Conservation (phyloP, 2,888 invertebrate species). For the Drosophila ezoana region DNA sequence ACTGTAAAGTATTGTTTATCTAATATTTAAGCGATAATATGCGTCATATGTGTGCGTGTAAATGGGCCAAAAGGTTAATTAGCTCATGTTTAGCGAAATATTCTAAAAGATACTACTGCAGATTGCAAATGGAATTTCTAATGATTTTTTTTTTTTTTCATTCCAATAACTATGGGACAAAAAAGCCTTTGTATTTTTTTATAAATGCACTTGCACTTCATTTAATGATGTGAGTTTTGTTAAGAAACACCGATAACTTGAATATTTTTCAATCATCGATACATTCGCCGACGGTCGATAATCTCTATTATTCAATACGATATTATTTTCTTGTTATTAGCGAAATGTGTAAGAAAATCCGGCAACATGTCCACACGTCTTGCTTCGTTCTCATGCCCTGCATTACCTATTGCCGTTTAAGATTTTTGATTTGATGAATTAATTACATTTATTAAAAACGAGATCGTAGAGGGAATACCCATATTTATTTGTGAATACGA, state of each 20-base stretch:
- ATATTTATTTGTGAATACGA: too few relatives aligned
- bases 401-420: too few relatives aligned
- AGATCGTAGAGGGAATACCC: neutral
- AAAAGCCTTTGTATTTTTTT: constrained; percentile 24
- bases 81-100: constrained; percentile 8
- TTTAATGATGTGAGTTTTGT: constrained; percentile 10
- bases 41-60: constrained; percentile 5
- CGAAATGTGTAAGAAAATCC: too few relatives aligned
- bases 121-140: neutral
- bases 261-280: neutral
- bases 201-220: constrained; percentile 55
- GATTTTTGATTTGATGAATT: too few relatives aligned
- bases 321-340: too few relatives aligned
- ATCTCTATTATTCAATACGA: neutral
- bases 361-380: too few relatives aligned
- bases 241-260: constrained; percentile 10
- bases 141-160: neutral
- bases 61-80: neutral
- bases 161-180: constrained; percentile 14
- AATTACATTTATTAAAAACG: neutral
- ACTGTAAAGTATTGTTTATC: constrained; percentile 17
- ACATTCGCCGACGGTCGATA: neutral
- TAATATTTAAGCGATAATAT: constrained; percentile 16
- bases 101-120: neutral
- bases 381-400: too few relatives aligned